phyloP scores from a whole-genome alignment of 2,113 vertebrate species.

The Thinocorus orbignyianus region DNA sequence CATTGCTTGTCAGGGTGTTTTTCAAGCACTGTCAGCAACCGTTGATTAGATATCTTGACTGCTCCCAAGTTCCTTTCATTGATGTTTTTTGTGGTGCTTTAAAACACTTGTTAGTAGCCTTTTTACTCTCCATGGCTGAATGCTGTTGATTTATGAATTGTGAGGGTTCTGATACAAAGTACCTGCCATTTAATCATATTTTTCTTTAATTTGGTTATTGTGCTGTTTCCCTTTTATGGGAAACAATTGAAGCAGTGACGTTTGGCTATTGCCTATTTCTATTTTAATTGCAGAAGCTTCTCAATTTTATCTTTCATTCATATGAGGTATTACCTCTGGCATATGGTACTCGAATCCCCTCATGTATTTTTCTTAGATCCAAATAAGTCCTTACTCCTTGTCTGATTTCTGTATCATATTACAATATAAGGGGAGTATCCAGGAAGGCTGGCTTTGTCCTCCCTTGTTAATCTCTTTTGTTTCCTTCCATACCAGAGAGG shows the following conservation, averaged over 20 bases:
- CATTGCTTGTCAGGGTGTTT: neutral
- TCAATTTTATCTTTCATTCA: neutral
- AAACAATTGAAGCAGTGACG: neutral
- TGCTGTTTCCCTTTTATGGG: neutral
- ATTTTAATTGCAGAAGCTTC: neutral
- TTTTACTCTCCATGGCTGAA: neutral
- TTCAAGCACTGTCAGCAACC: neutral
- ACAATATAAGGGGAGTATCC: neutral
- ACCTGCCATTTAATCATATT: neutral
- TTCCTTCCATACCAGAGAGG: neutral
- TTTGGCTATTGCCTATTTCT: neutral
- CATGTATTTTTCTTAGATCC: neutral
- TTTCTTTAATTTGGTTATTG: neutral
- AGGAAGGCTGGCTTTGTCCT: neutral
- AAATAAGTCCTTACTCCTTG: neutral
- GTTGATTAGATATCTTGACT: fast-evolving
- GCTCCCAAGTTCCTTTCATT: neutral
- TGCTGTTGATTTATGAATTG: neutral
- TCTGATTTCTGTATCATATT: neutral
- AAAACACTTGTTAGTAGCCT: neutral
- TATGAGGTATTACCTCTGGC: neutral
- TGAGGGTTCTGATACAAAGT: neutral
- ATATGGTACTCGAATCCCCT: neutral
- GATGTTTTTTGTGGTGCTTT: neutral
- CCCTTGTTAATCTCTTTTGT: neutral